phyloP scores from a whole-genome alignment of 2,888 invertebrate species.

The Acanthacorydalis orientalis region DNA sequence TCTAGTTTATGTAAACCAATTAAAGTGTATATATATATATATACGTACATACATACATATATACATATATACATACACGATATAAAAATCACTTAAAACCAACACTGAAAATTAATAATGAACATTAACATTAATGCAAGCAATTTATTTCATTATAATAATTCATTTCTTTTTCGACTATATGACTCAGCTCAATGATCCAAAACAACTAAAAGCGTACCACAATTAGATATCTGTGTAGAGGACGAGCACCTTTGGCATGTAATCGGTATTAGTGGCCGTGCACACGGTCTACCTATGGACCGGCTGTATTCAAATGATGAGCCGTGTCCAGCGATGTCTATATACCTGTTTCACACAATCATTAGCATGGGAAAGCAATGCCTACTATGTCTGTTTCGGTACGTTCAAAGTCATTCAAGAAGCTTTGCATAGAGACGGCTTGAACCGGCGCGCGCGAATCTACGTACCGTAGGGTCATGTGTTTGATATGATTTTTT shows the following conservation, averaged over 20 bases:
- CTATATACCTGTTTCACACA: slow-evolving; percentile 9
- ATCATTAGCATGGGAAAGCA: slow-evolving; percentile 24
- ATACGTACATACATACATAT: too few relatives aligned
- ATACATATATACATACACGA: too few relatives aligned
- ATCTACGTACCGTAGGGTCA: too few relatives aligned
- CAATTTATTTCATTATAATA: slow-evolving; percentile 30
- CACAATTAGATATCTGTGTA: not conserved
- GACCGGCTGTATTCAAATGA: not conserved
- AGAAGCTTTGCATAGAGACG: not conserved
- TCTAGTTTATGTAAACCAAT: too few relatives aligned
- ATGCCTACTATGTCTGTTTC: not conserved
- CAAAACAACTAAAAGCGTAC: not conserved
- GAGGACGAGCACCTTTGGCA: too few relatives aligned
- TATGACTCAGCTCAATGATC: slow-evolving; percentile 21
- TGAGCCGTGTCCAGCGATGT: not conserved
- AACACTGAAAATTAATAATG: slow-evolving; percentile 23
- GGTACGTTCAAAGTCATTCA: slow-evolving; percentile 3
- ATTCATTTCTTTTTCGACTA: slow-evolving; percentile 21
- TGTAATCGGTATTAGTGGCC: too few relatives aligned
- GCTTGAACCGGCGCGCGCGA: too few relatives aligned
- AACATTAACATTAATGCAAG: slow-evolving; percentile 24
- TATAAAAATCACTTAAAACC: too few relatives aligned
- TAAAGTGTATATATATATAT: too few relatives aligned
- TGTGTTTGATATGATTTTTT: too few relatives aligned
- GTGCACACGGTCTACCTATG: too few relatives aligned